Evolutionary conservation across 2,797 vertebrate genomes (phyloP).

Genomic region (Pangasius mekongensis): DNA sequence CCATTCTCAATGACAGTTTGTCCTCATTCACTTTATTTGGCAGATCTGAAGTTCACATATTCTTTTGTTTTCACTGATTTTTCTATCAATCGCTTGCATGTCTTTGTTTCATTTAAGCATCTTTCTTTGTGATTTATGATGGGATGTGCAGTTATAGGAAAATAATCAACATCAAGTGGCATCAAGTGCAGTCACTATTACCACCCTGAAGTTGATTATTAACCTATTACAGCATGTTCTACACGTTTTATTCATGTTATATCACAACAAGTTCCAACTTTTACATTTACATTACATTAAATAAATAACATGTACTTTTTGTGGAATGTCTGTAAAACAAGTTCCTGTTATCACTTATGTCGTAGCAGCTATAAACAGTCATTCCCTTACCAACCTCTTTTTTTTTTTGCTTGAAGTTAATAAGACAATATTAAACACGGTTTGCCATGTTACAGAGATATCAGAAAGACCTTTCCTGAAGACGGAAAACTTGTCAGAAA

Average conservation of each 20-base stretch:
- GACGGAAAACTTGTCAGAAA: not conserved
- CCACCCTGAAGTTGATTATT: not conserved
- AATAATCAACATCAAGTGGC: not conserved
- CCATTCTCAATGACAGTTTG: not conserved
- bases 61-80: not conserved
- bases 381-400: not conserved
- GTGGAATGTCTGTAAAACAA: conserved; percentile 21
- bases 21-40: not conserved
- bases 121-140: not conserved
- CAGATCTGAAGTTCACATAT: not conserved
- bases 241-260: not conserved
- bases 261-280: not conserved
- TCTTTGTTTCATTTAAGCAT: not conserved
- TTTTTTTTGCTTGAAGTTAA: not conserved
- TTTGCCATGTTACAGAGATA: not conserved
- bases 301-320: not conserved
- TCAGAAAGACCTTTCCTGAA: not conserved
- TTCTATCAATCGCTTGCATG: not conserved
- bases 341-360: not conserved
- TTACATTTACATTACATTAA: not conserved
- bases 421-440: not conserved
- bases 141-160: not conserved
- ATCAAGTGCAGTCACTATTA: not conserved
- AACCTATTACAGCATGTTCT: not conserved
- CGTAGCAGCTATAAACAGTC: not conserved